Evolutionary conservation across 37 sponge, comb jelly and placozoan genomes (phyloP).

Genomic region (Spongilla lacustris): DNA sequence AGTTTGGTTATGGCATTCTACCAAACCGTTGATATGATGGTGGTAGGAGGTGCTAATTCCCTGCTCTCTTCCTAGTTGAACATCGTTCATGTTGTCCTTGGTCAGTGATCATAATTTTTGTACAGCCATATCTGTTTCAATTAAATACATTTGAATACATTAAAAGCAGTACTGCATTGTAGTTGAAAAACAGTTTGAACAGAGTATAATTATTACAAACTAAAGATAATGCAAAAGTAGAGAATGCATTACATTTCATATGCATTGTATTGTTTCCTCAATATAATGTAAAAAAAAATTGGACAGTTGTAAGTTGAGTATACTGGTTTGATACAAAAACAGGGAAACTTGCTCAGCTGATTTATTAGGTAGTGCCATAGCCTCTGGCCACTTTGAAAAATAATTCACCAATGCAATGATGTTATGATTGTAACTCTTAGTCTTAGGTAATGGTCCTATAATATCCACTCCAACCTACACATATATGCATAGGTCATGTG

Average conservation of each 20-base stretch:
- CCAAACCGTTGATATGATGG: slow-evolving; percentile 34
- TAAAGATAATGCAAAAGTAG: too few species aligned
- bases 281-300: neutral
- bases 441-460: slow-evolving; percentile 32
- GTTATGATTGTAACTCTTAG: slow-evolving; percentile 23
- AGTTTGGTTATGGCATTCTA: slow-evolving; percentile 30
- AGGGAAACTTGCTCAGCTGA: slow-evolving; percentile 25
- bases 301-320: neutral
- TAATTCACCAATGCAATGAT: slow-evolving; percentile 40
- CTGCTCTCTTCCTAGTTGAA: slow-evolving; percentile 29
- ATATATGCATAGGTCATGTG: too few species aligned
- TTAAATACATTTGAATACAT: neutral
- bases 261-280: neutral
- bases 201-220: too few species aligned
- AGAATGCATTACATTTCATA: too few species aligned
- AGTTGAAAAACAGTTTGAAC: neutral
- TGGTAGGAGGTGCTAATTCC: slow-evolving; percentile 33
- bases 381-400: slow-evolving; percentile 52
- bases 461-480: slow-evolving; percentile 43
- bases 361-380: slow-evolving; percentile 18
- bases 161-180: neutral
- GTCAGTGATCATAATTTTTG: slow-evolving; percentile 18
- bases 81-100: slow-evolving; percentile 39
- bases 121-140: slow-evolving; percentile 29
- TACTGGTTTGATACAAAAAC: slow-evolving; percentile 31